A percentile compares a stretch with the other conserved stretches of the same genome.
Evolutionary conservation across 2,113 vertebrate species (phyloP).

Genomic region (Eurystomus gularis): DNA sequence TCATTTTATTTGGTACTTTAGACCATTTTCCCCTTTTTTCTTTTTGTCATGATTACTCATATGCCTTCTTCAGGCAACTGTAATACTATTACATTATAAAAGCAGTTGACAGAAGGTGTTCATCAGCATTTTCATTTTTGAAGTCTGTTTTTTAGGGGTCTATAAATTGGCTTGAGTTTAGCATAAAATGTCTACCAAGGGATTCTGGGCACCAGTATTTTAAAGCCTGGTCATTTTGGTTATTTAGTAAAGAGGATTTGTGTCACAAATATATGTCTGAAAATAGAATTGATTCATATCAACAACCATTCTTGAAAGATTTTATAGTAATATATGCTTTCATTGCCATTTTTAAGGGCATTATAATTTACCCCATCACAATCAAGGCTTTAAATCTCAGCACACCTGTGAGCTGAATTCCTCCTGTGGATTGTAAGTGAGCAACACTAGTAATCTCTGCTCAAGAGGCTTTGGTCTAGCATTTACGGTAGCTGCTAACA

Average conservation of each 20-base stretch:
- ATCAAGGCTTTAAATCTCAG: not conserved
- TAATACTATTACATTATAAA: not conserved
- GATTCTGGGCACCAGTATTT: not conserved
- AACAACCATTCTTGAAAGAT: not conserved
- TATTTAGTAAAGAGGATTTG: not conserved
- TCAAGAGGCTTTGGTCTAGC: not conserved
- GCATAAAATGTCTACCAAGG: not conserved
- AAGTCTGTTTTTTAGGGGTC: not conserved
- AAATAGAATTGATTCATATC: not conserved
- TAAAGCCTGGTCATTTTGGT: not conserved
- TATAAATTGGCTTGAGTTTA: not conserved
- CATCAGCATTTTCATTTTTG: slow-evolving; percentile 16
- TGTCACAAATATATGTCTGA: not conserved
- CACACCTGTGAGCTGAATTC: not conserved
- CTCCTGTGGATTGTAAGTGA: not conserved
- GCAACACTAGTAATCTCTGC: not conserved
- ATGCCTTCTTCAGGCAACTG: not conserved
- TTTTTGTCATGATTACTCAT: not conserved
- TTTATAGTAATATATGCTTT: not conserved
- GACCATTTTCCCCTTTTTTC: not conserved
- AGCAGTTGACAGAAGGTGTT: not conserved
- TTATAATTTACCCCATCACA: not conserved
- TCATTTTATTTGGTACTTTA: slow-evolving; percentile 8
- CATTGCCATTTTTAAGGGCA: not conserved
- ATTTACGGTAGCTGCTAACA: not conserved